Evolutionary conservation across 2,888 invertebrate species (phyloP).

Genomic region (Peribatodes rhomboidaria): DNA sequence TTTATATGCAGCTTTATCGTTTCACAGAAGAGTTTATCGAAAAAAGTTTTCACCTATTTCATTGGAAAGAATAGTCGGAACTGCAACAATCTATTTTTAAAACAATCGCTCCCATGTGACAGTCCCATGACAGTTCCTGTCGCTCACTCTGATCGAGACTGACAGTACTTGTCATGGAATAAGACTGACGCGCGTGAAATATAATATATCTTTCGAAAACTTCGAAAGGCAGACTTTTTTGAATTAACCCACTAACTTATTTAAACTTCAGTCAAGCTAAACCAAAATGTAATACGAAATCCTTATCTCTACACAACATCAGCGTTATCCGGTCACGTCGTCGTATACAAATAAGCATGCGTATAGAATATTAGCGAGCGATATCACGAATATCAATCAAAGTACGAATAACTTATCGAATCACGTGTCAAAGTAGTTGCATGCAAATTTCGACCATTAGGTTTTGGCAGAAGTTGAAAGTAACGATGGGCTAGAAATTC

Average conservation of each 20-base stretch:
- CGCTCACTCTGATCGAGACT: too few relatives aligned
- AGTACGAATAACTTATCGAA: conserved; percentile 19
- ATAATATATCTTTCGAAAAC: too few relatives aligned
- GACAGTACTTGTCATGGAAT: too few relatives aligned
- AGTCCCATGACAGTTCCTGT: too few relatives aligned
- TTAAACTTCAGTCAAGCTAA: background rate
- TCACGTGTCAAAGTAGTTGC: conserved; percentile 32
- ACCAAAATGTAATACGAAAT: conserved; percentile 13
- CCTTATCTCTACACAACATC: conserved; percentile 23
- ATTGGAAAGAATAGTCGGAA: too few relatives aligned
- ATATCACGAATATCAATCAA: conserved; percentile 67
- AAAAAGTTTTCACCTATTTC: too few relatives aligned
- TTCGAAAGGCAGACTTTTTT: background rate
- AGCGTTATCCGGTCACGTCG: conserved; percentile 41
- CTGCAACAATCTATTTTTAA: too few relatives aligned
- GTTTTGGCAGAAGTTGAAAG: conserved; percentile 17
- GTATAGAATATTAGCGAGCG: conserved; percentile 63
- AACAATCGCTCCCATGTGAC: too few relatives aligned
- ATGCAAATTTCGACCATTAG: conserved; percentile 38
- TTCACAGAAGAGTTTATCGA: too few relatives aligned
- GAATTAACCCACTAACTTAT: background rate
- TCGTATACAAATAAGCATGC: conserved; percentile 40
- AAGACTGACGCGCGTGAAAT: too few relatives aligned
- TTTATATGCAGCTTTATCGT: too few relatives aligned
- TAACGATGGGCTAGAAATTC: too few relatives aligned